Percentiles rank a stretch among this genome's conserved stretches.
These are phyloP conservation scores for Panagrolaimus sp. DNA, from an alignment of 1,140 invertebrate genomes.

Conservation along the genomic window DNA sequence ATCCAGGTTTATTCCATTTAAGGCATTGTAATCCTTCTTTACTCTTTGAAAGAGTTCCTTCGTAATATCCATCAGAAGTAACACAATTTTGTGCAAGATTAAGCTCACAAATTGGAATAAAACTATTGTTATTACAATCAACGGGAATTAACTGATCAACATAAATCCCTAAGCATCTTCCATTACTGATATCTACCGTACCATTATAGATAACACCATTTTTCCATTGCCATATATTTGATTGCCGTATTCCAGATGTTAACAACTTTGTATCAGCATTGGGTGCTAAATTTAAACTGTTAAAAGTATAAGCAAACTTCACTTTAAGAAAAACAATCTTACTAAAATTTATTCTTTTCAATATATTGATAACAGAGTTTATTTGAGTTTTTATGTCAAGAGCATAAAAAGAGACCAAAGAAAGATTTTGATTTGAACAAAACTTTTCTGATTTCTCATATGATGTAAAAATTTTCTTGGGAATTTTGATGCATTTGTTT, in stretches of 20 bases:
- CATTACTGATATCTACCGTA: not conserved
- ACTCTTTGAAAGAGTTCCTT: conserved; percentile 6
- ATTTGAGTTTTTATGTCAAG: conserved; percentile 1
- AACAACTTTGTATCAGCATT: conserved; percentile 11
- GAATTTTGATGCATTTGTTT: conserved; percentile 19
- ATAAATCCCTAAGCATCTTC: not conserved
- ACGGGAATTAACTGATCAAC: conserved; percentile 15
- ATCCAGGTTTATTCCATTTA: conserved; percentile 23
- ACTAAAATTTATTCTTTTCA: conserved; percentile 1
- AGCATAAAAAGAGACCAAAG: conserved; percentile 3
- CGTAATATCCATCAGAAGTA: conserved; percentile 17
- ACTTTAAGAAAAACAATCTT: too few relatives aligned
- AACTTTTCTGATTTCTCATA: conserved; percentile 13
- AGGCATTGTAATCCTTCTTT: conserved; percentile 22
- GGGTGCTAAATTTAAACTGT: conserved; percentile 4
- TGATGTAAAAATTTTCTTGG: not conserved
- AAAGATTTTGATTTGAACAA: conserved; percentile 15
- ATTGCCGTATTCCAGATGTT: conserved; percentile 12
- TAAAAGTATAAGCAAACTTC: not conserved
- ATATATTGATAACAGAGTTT: not conserved
- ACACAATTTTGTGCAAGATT: conserved; percentile 24
- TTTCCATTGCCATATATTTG: conserved; percentile 10
- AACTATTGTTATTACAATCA: conserved; percentile 19
- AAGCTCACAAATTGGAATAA: conserved; percentile 24
- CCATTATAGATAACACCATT: conserved; percentile 15